These are phyloP conservation scores for Anseranas semipalmata DNA, from an alignment of 2,113 vertebrate species.

Conservation along the genomic window DNA sequence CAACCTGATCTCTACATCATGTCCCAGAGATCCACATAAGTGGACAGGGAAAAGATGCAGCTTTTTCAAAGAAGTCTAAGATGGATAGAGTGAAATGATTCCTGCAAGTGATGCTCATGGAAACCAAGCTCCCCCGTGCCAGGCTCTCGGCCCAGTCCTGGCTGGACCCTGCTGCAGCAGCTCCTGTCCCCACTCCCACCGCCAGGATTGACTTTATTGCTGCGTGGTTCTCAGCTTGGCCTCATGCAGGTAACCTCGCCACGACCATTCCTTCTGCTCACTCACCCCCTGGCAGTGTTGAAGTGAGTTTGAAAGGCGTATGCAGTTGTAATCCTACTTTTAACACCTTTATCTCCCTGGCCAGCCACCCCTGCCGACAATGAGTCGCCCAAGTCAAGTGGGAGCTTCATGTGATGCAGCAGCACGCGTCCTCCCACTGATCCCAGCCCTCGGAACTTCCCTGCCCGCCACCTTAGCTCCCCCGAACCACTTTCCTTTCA, in stretches of 20 bases:
- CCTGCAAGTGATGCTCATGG: background rate
- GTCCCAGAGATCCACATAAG: background rate
- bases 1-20: background rate
- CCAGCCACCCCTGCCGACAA: background rate
- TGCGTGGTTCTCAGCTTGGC: background rate
- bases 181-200: rapidly evolving
- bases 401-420: rapidly evolving
- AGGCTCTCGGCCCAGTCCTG: background rate
- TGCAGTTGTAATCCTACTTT: background rate
- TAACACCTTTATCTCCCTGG: background rate
- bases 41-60: background rate
- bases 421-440: background rate
- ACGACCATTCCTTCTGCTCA: background rate
- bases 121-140: background rate
- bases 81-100: background rate
- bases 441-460: background rate
- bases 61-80: background rate
- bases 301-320: background rate
- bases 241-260: background rate
- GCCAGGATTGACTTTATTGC: background rate
- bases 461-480: background rate
- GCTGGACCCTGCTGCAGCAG: background rate
- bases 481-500: background rate
- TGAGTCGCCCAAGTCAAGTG: background rate
- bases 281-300: background rate